Conservation (phyloP, 2,797 vertebrate species). For the Denticeps clupeoides region DNA sequence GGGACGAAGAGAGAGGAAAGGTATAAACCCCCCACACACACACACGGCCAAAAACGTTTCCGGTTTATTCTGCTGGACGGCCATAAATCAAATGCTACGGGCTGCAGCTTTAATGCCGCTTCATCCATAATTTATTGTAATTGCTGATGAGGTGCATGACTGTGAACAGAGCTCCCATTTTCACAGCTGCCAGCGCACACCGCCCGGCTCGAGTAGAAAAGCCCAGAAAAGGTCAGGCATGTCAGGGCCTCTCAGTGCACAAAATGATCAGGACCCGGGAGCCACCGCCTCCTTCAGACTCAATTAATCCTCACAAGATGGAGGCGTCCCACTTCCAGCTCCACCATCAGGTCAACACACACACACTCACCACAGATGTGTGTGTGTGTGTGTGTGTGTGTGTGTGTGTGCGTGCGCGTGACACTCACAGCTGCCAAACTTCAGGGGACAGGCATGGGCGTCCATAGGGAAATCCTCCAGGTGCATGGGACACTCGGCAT, state of each 20-base stretch:
- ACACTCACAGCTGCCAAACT: constrained; percentile 95
- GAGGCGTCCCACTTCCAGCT: too few relatives aligned
- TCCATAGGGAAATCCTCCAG: constrained; percentile 99
- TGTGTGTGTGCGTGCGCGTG: too few relatives aligned
- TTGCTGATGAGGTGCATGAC: constrained; percentile 18
- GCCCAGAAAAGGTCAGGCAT: constrained; percentile 25
- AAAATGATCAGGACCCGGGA: constrained; percentile 7
- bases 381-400: too few relatives aligned
- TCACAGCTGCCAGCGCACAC: too few relatives aligned
- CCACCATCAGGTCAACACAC: too few relatives aligned
- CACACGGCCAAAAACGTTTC: constrained; percentile 24
- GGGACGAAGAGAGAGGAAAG: too few relatives aligned
- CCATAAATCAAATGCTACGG: constrained; percentile 25
- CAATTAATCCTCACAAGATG: constrained; percentile 9
- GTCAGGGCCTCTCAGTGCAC: constrained; percentile 16
- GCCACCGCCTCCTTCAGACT: constrained; percentile 15
- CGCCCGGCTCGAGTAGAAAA: too few relatives aligned
- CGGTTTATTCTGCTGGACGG: constrained; percentile 26
- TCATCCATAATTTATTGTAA: constrained; percentile 29
- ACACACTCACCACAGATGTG: too few relatives aligned
- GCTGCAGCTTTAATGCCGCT: constrained; percentile 23
- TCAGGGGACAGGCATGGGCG: constrained; percentile 88
- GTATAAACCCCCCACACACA: too few relatives aligned
- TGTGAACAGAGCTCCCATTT: too few relatives aligned
- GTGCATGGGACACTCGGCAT: constrained; percentile 97